Evolutionary conservation across 92 coral and sea anemone species (phyloP), one percentile per base, ranked within the genome.

Genomic region (Plumapathes pennacea): DNA sequence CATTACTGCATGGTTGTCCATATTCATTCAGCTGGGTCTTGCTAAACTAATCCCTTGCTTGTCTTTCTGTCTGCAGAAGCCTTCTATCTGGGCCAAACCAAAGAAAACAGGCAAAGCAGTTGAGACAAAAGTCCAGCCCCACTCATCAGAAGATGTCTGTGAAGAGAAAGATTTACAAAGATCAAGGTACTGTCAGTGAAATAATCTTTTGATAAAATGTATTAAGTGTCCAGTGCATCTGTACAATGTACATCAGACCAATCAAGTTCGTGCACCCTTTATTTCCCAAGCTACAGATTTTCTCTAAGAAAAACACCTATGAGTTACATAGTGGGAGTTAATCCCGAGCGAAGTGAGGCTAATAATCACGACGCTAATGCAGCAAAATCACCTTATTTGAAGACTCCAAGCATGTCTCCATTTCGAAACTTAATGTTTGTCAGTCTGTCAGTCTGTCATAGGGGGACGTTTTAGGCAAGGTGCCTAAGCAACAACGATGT

Each of bases 81-180:
- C 90, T 32, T 94, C 99, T 11, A 64, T 81, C 4, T 94, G 99
- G 99, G 68, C 73, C 39, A 94, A 79, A 57, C 73, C 47, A 28
- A 81, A 89, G 25, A 92, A 88, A 57, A 75, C 50, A 39, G 32
- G 46, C 9, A 77, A 68, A 50, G 29, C 23, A 23, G 34, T 37
- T 42, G 58, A 25, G 4, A 25, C 46, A 32, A n/a, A n/a, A n/a
- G n/a, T n/a, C n/a, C n/a, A n/a, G 38, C 15, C n/a, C 28, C 39
- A 61, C 47, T 30, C 56, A 41, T 41, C 41, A 30, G 74, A 74
- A 4, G 74, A 72, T 29, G 58, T 69, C 5, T 60, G 60, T 8
- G 83, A 92, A 38, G 84, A 83, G 47, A 77, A 89, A 55, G 76
- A 84, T 43, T 56, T 88, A 29, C 83, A 78, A 47, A 88, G 78